Evolutionary conservation across 2,797 vertebrate species (phyloP).

Genomic region (Hemibagrus guttatus): DNA sequence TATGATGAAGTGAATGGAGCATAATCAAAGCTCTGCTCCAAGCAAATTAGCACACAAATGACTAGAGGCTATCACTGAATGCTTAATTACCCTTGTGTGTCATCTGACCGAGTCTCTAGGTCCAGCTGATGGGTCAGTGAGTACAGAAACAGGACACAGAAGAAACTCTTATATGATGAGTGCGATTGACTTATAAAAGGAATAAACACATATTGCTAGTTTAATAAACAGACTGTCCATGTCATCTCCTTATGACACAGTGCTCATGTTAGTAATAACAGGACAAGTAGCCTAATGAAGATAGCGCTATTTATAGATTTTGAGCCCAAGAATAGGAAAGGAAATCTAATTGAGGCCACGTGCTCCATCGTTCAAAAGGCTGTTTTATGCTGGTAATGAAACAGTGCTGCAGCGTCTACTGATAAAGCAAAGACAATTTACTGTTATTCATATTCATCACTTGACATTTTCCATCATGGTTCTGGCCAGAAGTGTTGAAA

Average conservation of each 20-base stretch:
- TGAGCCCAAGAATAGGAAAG: constrained; percentile 50
- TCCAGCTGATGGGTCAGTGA: constrained; percentile 44
- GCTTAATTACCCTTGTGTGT: constrained; percentile 62
- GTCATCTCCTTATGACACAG: background rate
- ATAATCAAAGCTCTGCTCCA: constrained; percentile 46
- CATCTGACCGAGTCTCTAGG: constrained; percentile 64
- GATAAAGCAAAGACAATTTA: constrained; percentile 55
- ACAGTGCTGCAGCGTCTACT: constrained; percentile 53
- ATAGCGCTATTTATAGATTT: constrained; percentile 54
- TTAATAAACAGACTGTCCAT: background rate
- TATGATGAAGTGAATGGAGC: constrained; percentile 34
- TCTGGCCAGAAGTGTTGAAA: background rate
- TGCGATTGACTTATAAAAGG: background rate
- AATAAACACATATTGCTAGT: background rate
- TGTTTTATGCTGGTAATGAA: constrained; percentile 48
- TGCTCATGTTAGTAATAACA: background rate
- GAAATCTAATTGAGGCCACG: constrained; percentile 56
- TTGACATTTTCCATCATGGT: background rate
- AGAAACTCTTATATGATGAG: background rate
- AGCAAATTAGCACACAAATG: constrained; percentile 63
- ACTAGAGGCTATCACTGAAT: constrained; percentile 53
- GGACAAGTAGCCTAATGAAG: constrained; percentile 19
- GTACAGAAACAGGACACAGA: background rate
- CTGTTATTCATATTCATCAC: constrained; percentile 19
- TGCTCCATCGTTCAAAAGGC: constrained; percentile 43